Base-by-base conservation (phyloP, 1,140 invertebrate genomes). In the Euwallacea similis region DNA sequence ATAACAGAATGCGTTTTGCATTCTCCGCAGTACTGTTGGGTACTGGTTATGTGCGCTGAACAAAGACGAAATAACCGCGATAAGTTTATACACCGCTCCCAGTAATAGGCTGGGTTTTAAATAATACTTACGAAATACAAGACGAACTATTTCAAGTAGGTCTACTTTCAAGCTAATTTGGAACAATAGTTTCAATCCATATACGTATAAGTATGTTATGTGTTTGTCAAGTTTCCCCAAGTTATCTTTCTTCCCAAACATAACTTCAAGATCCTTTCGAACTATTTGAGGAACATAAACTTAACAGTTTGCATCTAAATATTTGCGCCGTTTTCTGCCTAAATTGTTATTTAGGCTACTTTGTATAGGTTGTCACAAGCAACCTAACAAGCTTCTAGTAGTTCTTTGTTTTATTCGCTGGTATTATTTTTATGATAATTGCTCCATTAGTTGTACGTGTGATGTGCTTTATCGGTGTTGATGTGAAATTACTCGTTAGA, bases 61-160 rank as follows among this genome's bases (percentile, higher is more conserved):
- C 53, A 67, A 58, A 58, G 55, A 16, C 58, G 56, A 42, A 60
- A 47, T 69, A 50, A 60, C 56, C 43, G 43, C 43, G 47, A 42
- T 56, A 46, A 43, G 53, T 33, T 56, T 42, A 67, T 67, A 67
- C 15, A 67, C 65, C 65, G 54, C 65, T 67, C 65, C 65, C 65
- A 58, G 42, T 67, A 58, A 67, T 65, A 67, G 65, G 65, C 44
- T 67, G 65, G 65, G 65, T 67, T 67, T 58, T 65, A 59, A 56
- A 67, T 67, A 67, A 58, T 67, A 67, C 65, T 67, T 67, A 67
- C 65, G 65, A 67, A 67, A 67, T 67, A 67, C 33, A 67, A 54
- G 42, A 55, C 64, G 50, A 59, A 67, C 55, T 59, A 59, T 67
- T 43, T 67, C 63, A 65, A 65, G 47, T 41, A 65, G 53, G 47